These are phyloP conservation scores for Anarhynchus alexandrinus DNA, from an alignment of 2,113 vertebrate species.

Conservation along the genomic window DNA sequence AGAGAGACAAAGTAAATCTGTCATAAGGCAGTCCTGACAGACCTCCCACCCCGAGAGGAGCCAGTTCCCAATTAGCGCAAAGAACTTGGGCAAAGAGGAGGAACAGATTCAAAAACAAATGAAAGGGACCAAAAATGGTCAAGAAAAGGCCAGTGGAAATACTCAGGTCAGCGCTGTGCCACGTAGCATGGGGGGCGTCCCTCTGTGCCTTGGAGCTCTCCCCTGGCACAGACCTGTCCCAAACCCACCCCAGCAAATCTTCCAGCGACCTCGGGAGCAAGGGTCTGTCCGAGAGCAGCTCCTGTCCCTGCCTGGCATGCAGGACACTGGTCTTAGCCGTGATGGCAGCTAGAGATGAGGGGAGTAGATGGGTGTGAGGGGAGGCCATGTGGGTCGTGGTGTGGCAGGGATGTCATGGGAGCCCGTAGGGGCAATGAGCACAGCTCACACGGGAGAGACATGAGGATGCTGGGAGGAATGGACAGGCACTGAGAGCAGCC, in stretches of 20 bases:
- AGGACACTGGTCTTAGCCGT: neutral
- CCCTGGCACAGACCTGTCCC: neutral
- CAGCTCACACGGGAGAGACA: rapidly evolving
- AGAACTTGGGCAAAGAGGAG: constrained; percentile 64
- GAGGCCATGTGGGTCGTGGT: rapidly evolving
- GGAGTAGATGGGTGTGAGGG: neutral
- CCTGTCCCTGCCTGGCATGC: neutral
- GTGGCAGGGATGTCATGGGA: neutral
- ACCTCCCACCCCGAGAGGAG: constrained; percentile 65
- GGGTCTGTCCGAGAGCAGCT: neutral
- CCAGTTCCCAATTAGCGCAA: constrained; percentile 61
- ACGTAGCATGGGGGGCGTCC: neutral
- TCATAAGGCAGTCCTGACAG: constrained; percentile 59
- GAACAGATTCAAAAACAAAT: constrained; percentile 64
- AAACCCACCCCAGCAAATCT: rapidly evolving
- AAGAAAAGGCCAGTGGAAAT: constrained; percentile 62
- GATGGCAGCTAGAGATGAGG: neutral
- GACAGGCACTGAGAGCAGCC: neutral
- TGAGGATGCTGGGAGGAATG: neutral
- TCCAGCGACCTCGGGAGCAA: rapidly evolving
- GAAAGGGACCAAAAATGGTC: constrained; percentile 70
- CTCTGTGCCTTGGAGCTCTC: neutral
- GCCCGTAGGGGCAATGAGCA: neutral
- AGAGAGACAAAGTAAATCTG: constrained; percentile 68
- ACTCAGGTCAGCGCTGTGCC: constrained; percentile 51